Evolutionary conservation across 2,888 invertebrate genomes (phyloP).

Genomic region (Isoperla grammatica): DNA sequence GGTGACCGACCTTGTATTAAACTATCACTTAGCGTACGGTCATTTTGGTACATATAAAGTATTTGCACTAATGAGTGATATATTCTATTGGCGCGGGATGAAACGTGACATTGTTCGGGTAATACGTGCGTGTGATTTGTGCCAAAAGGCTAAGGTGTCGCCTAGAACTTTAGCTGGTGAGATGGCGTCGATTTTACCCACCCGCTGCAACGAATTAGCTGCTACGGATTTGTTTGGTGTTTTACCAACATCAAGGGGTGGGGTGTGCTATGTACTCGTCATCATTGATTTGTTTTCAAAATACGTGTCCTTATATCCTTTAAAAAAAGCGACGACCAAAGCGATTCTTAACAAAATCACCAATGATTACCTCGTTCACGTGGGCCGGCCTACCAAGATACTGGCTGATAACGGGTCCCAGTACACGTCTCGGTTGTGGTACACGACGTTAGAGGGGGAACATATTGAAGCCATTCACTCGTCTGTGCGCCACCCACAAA

Average conservation of each 20-base stretch:
- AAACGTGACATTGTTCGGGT: background rate
- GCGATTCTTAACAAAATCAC: background rate
- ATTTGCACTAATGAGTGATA: background rate
- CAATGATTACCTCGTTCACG: background rate
- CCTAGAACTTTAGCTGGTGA: background rate
- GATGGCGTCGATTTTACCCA: background rate
- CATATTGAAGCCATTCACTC: background rate
- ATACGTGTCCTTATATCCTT: background rate
- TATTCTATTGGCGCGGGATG: background rate
- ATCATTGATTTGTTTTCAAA: background rate
- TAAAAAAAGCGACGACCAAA: conserved; percentile 9
- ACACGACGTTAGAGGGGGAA: background rate
- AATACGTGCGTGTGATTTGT: background rate
- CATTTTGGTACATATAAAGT: background rate
- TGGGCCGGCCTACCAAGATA: background rate
- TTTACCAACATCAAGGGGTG: background rate
- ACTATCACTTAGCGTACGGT: background rate
- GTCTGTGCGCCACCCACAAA: background rate
- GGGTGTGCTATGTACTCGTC: background rate
- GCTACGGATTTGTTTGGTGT: background rate
- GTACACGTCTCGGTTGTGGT: background rate
- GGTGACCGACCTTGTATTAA: background rate
- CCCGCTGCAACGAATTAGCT: background rate
- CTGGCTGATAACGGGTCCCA: background rate
- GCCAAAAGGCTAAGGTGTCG: background rate